A percentile compares a stretch with the other conserved stretches of the same genome.
phyloP scores from a whole-genome alignment of 1,140 invertebrate species.

The Cydia pomonella region DNA sequence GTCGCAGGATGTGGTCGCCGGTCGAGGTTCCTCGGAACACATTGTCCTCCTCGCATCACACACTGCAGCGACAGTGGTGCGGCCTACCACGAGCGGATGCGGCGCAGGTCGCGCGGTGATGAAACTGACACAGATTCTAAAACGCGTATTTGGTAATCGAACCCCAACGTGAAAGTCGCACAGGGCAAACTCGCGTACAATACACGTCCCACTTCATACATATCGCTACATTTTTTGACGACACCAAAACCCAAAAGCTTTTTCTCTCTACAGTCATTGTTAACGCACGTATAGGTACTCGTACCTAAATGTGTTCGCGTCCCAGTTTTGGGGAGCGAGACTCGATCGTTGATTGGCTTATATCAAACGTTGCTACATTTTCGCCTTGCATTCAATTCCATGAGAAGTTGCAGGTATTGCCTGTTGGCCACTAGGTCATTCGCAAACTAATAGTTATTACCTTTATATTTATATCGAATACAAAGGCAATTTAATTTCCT shows the following conservation, averaged over 20 bases:
- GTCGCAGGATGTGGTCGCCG: constrained; percentile 27
- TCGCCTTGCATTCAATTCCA: constrained; percentile 72
- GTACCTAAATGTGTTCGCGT: constrained; percentile 59
- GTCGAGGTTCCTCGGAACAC: not conserved
- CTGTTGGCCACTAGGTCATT: constrained; percentile 65
- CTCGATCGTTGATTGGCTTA: constrained; percentile 69
- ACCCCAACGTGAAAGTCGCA: constrained; percentile 76
- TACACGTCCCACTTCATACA: constrained; percentile 67
- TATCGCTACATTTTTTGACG: constrained; percentile 63
- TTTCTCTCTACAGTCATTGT: constrained; percentile 56
- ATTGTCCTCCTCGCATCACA: constrained; percentile 42
- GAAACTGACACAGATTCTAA: constrained; percentile 79
- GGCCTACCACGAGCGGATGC: constrained; percentile 30
- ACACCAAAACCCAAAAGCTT: constrained; percentile 71
- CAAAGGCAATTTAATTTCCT: constrained; percentile 25
- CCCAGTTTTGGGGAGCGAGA: constrained; percentile 71
- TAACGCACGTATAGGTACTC: constrained; percentile 48
- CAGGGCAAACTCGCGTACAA: constrained; percentile 69
- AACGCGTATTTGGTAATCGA: constrained; percentile 78
- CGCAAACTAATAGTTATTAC: constrained; percentile 31
- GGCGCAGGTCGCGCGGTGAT: constrained; percentile 71
- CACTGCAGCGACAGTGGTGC: constrained; percentile 50
- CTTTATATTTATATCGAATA: constrained; percentile 23
- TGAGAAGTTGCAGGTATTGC: constrained; percentile 71
- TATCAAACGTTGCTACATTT: constrained; percentile 70